Conservation (phyloP, 1,140 invertebrate species). For the Brachionus plicatilis region DNA sequence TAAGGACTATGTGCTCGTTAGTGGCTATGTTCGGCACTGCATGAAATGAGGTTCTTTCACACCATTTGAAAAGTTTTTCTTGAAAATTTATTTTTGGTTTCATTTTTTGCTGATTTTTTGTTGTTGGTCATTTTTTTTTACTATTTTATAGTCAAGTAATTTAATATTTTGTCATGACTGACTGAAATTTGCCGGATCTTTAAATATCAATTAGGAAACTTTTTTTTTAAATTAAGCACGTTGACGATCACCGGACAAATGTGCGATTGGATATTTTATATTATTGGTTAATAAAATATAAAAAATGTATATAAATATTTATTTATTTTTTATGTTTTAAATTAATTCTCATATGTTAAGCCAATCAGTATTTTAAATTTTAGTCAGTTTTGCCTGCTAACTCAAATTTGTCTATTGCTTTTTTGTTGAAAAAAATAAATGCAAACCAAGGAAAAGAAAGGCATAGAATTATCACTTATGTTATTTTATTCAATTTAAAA, state of each 20-base stretch:
- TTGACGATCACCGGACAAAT: not conserved
- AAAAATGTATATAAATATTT: too few relatives aligned
- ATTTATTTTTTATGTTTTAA: too few relatives aligned
- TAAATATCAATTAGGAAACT: not conserved
- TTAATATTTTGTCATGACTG: not conserved
- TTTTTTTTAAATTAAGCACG: not conserved
- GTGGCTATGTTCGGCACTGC: conserved; percentile 38
- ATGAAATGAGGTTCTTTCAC: conserved; percentile 25
- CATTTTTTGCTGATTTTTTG: not conserved
- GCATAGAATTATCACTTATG: too few relatives aligned
- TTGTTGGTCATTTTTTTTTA: not conserved
- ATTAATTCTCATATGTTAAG: too few relatives aligned
- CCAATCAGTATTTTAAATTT: too few relatives aligned
- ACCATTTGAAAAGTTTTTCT: not conserved
- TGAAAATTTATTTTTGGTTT: not conserved
- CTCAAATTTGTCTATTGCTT: too few relatives aligned
- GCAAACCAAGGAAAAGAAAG: too few relatives aligned
- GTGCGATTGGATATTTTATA: not conserved
- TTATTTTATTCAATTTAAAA: too few relatives aligned
- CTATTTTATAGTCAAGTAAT: not conserved
- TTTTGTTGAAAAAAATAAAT: too few relatives aligned
- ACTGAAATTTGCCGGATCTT: not conserved
- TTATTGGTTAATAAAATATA: not conserved
- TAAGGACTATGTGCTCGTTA: not conserved
- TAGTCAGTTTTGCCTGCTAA: too few relatives aligned